A percentile compares a stretch with the other conserved stretches of the same genome.
Evolutionary conservation across 2,888 invertebrate genomes (phyloP).

Genomic region (Oeneis ivallda): DNA sequence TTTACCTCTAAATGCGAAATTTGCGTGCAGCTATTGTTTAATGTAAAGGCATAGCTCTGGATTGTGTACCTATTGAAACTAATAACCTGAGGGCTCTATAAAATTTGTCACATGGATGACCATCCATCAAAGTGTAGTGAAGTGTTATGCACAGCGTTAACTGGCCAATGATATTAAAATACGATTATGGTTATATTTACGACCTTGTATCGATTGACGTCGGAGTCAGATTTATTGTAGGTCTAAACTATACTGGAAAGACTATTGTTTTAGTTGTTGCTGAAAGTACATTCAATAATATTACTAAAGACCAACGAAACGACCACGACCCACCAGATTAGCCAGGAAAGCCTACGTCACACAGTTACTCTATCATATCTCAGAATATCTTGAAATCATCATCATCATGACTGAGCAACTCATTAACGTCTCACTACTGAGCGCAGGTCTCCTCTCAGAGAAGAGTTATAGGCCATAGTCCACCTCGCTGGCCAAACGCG

Average conservation of each 20-base stretch:
- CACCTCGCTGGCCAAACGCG: no score
- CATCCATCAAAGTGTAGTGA: conserved; percentile 55
- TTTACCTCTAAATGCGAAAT: conserved; percentile 27
- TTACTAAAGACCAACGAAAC: no score
- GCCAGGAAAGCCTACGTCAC: no score
- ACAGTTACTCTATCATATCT: no score
- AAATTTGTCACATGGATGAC: conserved; percentile 55
- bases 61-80: conserved; percentile 44
- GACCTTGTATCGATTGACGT: background rate
- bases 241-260: background rate
- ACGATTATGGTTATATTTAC: conserved; percentile 26
- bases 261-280: background rate
- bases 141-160: conserved; percentile 43
- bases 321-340: no score
- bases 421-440: no score
- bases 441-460: no score
- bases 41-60: conserved; percentile 25
- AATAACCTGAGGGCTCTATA: conserved; percentile 49
- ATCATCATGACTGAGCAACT: no score
- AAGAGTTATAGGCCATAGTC: no score
- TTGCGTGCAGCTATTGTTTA: conserved; percentile 24
- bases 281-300: no score
- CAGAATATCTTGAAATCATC: no score
- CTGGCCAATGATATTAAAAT: conserved; percentile 36
- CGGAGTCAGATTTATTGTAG: background rate